These are phyloP conservation scores for Grallaria varia DNA, from an alignment of 2,113 vertebrate genomes.

Conservation along the genomic window DNA sequence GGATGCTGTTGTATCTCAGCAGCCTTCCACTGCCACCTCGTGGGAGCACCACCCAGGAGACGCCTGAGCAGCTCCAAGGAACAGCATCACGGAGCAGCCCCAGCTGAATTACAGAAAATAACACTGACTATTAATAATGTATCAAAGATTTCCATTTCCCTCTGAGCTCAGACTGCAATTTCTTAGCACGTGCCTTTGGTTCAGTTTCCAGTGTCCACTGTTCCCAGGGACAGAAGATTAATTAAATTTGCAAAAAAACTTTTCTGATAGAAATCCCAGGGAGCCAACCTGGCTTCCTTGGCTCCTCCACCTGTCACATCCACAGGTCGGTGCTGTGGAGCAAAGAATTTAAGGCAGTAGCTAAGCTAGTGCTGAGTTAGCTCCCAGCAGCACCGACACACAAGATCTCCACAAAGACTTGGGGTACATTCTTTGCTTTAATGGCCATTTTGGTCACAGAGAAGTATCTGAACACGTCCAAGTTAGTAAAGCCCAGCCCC, in stretches of 20 bases:
- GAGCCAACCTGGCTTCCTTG: background rate
- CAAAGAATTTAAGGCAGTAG: background rate
- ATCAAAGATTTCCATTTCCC: background rate
- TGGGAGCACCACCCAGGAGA: background rate
- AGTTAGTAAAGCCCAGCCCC: background rate
- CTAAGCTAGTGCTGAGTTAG: background rate
- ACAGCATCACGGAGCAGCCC: background rate
- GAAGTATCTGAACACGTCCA: accelerated
- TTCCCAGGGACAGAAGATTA: background rate
- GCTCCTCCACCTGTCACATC: background rate
- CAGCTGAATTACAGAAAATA: background rate
- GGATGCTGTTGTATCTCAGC: background rate
- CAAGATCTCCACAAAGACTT: background rate
- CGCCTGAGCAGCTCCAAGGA: background rate
- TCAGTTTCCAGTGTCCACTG: background rate
- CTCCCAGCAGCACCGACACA: background rate
- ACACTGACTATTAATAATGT: background rate
- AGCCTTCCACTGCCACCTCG: constrained; percentile 41
- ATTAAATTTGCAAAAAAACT: background rate
- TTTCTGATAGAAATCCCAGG: background rate
- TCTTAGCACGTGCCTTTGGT: background rate
- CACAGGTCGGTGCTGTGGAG: background rate
- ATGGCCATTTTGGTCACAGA: background rate
- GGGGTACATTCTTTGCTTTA: background rate
- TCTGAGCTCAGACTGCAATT: background rate